phyloP scores from a whole-genome alignment of 2,888 invertebrate species.

The Trichopoda pennipes region DNA sequence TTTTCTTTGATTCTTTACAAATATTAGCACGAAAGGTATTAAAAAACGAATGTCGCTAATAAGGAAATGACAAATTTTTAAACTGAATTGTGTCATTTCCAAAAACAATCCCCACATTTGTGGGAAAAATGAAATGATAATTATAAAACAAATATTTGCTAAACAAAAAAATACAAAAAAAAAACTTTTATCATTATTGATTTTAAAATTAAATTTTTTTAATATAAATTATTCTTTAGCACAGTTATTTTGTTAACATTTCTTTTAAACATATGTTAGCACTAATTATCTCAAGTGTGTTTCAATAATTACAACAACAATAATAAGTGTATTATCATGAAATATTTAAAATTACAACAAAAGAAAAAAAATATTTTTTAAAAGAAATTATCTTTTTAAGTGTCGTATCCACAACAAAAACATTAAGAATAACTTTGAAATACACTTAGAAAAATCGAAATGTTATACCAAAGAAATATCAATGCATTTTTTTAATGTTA shows the following conservation, averaged over 20 bases:
- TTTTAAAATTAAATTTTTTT: constrained; percentile 11
- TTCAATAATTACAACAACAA: constrained; percentile 23
- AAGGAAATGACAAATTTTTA: constrained; percentile 43
- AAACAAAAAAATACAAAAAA: constrained; percentile 4
- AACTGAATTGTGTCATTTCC: not conserved
- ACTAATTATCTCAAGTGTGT: constrained; percentile 56
- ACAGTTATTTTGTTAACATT: not conserved
- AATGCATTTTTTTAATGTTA: no score
- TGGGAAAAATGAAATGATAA: constrained; percentile 6
- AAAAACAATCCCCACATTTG: not conserved
- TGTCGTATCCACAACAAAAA: not conserved
- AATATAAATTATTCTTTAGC: not conserved
- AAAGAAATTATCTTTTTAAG: constrained; percentile 8
- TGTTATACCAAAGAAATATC: no score
- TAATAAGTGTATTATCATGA: constrained; percentile 3
- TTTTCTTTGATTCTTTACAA: constrained; percentile 7
- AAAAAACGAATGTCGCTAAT: constrained; percentile 22
- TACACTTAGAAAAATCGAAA: no score
- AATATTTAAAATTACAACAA: no score
- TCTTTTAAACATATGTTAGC: constrained; percentile 18
- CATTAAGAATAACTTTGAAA: no score
- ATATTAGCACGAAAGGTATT: constrained; percentile 24
- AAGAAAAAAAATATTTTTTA: not conserved
- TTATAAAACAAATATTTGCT: constrained; percentile 39
- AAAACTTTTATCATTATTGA: constrained; percentile 1